These are phyloP conservation scores for Aromia moschata DNA, from an alignment of 2,888 invertebrate species.

Conservation along the genomic window DNA sequence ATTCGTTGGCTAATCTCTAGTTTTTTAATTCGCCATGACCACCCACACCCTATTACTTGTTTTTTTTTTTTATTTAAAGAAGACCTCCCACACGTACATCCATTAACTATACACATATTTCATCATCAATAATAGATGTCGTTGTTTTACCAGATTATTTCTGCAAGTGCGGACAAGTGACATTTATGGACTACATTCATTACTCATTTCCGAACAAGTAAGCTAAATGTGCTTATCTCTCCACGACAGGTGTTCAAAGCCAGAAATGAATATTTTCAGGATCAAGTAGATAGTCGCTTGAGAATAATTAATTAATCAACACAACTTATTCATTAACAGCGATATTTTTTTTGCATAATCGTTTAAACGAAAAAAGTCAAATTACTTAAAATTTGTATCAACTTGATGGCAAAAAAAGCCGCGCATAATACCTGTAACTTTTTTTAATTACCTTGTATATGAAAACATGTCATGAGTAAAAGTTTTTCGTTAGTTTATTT, in stretches of 20 bases:
- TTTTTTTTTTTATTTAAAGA: neutral
- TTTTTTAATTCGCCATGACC: neutral
- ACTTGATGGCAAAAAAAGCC: no score
- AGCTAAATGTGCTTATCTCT: conserved; percentile 20
- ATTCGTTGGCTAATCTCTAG: no score
- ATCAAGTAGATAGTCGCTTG: neutral
- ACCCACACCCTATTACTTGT: neutral
- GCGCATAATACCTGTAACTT: no score
- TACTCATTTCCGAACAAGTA: conserved; percentile 21
- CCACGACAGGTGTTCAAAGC: conserved; percentile 20
- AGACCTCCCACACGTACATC: conserved; percentile 23
- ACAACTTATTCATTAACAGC: neutral
- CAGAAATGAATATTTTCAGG: conserved; percentile 1
- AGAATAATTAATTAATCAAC: neutral
- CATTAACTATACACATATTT: conserved; percentile 28
- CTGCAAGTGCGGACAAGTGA: conserved; percentile 22
- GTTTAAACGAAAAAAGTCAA: no score
- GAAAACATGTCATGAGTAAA: no score
- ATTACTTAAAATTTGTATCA: no score
- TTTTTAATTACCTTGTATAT: no score
- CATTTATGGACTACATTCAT: conserved; percentile 23
- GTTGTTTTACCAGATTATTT: conserved; percentile 24
- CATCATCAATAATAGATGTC: conserved; percentile 33
- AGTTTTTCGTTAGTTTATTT: no score
- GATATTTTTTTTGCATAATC: no score